Percentiles rank a stretch among this genome's conserved stretches.
Conservation (phyloP, 2,797 vertebrate species). For the Muscicapa comitata region DNA sequence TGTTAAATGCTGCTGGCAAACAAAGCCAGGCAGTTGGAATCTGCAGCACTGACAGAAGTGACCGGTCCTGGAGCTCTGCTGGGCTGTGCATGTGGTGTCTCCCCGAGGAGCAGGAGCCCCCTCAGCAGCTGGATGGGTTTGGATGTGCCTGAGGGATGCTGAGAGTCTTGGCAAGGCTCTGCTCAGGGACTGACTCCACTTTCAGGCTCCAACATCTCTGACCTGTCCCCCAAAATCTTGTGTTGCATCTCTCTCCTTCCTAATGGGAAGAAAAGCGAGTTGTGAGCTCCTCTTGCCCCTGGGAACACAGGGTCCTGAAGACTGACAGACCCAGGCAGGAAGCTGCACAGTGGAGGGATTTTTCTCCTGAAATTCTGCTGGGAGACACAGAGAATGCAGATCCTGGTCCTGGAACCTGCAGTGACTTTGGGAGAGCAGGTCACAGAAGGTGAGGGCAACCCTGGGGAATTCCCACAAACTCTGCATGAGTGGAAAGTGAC, state of each 20-base stretch:
- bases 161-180: neutral
- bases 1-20: conserved; percentile 15
- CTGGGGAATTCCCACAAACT: neutral
- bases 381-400: rapidly evolving
- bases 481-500: rapidly evolving
- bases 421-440: neutral
- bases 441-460: neutral
- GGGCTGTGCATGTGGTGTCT: neutral
- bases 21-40: neutral
- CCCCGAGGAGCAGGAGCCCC: rapidly evolving
- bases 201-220: neutral
- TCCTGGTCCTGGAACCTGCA: neutral
- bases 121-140: neutral
- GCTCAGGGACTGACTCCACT: neutral
- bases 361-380: neutral
- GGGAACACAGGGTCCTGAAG: neutral
- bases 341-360: rapidly evolving
- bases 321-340: neutral
- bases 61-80: neutral
- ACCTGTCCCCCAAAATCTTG: neutral
- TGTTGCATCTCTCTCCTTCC: neutral
- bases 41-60: neutral
- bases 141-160: neutral
- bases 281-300: neutral
- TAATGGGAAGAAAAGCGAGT: neutral